Conservation (phyloP, 2,888 invertebrate species). For the Parnassius mnemosyne region DNA sequence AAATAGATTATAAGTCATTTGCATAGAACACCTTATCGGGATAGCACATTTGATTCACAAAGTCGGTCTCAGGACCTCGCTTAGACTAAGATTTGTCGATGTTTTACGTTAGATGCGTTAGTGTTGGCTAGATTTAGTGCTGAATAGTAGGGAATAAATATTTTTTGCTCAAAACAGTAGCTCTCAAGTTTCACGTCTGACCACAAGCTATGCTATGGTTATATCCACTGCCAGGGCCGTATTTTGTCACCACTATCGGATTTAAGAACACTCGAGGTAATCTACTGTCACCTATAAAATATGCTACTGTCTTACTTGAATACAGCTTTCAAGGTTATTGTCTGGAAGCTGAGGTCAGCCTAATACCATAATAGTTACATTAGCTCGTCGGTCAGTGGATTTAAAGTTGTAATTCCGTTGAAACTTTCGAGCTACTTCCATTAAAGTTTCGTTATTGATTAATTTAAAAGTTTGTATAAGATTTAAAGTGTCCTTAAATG, state of each 20-base stretch:
- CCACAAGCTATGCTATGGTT: neutral
- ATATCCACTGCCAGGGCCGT: neutral
- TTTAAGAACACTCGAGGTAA: too few relatives aligned
- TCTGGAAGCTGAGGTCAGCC: too few relatives aligned
- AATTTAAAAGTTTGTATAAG: neutral
- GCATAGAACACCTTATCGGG: neutral
- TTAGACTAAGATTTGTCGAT: slow-evolving; percentile 2
- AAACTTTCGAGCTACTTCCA: slow-evolving; percentile 3
- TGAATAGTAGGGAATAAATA: slow-evolving; percentile 1
- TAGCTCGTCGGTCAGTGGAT: neutral
- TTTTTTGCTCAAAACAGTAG: slow-evolving; percentile 11
- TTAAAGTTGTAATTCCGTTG: neutral
- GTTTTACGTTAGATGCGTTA: neutral
- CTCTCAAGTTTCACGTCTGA: neutral
- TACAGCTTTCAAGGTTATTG: neutral
- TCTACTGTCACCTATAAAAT: too few relatives aligned
- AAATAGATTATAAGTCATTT: neutral
- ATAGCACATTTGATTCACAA: slow-evolving; percentile 1
- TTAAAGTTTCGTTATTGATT: slow-evolving; percentile 1
- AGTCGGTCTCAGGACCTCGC: slow-evolving; percentile 18
- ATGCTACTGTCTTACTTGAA: neutral
- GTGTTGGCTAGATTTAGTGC: neutral
- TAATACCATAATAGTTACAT: neutral
- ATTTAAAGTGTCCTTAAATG: slow-evolving; percentile 21
- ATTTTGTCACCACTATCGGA: neutral